Conservation (phyloP, 2,113 vertebrate genomes). For the Potamarius usumacintae region DNA sequence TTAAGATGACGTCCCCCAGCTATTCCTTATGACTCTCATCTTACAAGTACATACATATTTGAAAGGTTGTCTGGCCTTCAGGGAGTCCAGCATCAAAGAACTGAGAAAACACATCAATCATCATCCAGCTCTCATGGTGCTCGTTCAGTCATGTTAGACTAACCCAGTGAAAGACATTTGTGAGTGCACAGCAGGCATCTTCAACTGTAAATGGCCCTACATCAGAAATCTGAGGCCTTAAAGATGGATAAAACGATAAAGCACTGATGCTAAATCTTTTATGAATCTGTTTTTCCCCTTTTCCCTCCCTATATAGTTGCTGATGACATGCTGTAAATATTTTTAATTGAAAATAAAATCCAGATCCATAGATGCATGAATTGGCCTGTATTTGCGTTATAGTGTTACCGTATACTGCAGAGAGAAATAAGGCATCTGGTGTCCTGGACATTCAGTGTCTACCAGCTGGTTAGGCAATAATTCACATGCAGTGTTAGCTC, state of each 20-base stretch:
- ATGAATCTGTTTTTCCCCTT: background rate
- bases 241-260: background rate
- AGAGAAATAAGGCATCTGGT: background rate
- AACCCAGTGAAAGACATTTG: slow-evolving; percentile 18
- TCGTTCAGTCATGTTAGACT: slow-evolving; percentile 26
- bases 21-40: background rate
- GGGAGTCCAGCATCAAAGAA: slow-evolving; percentile 39
- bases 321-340: background rate
- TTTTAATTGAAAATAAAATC: background rate
- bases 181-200: slow-evolving; percentile 24
- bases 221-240: slow-evolving; percentile 1
- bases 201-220: background rate
- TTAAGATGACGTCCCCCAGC: slow-evolving; percentile 6
- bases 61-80: slow-evolving; percentile 36
- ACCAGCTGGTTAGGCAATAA: background rate
- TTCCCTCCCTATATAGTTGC: background rate
- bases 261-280: slow-evolving; percentile 9
- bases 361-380: background rate
- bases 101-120: slow-evolving; percentile 53
- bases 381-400: background rate
- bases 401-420: background rate
- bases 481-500: background rate
- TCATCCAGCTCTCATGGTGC: slow-evolving; percentile 37
- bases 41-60: slow-evolving; percentile 4
- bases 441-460: slow-evolving; percentile 3